Evolutionary conservation across 2,888 invertebrate species (phyloP), one percentile per base, ranked within the genome.

Genomic region (Zaprionus obscuricornis): DNA sequence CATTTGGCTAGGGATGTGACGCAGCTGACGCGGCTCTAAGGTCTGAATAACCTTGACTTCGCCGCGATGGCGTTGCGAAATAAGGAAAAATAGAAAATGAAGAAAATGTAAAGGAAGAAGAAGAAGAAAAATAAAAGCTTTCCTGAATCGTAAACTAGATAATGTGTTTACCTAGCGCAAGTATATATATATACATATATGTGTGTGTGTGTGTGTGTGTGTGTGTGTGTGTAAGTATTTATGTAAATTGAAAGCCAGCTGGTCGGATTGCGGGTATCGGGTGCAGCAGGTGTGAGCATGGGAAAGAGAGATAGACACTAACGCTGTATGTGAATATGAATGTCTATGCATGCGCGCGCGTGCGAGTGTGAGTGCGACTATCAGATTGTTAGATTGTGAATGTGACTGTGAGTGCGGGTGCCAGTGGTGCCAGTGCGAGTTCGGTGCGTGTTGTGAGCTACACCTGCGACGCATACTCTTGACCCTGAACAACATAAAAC

Each of bases 401-500:
- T n/a, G n/a, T n/a, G n/a, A n/a, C n/a, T n/a, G n/a, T n/a, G n/a
- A n/a, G n/a, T 4, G 4, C 22, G 22, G 5, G 5, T 4, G 7
- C 22, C 22, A 10, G 7, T 43, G 37, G 18, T 29, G 26, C 20
- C 20, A 16, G 17, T 4, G 42, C 42, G 58, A 56, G 58, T 57
- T 58, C 56, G 36, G 34, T 66, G 64, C 59, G 43, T 65, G 58
- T 36, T 58, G 39, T 59, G 18, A 26, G 60, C 55, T 45, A 62
- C 64, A 60, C 77, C 74, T 64, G 69, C 77, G 50, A 63, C 60
- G 46, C 54, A 58, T 60, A 71, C 76, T 71, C 84, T 85, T 78
- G 86, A 78, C 78, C 78, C 78, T 78, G 86, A 78, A 85, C 81
- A 83, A 83, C 81, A 78, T 79, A 68, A 84, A 78, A 78, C 78